Evolutionary conservation across 2,113 vertebrate genomes (phyloP).

Genomic region (Neolamprologus longior): DNA sequence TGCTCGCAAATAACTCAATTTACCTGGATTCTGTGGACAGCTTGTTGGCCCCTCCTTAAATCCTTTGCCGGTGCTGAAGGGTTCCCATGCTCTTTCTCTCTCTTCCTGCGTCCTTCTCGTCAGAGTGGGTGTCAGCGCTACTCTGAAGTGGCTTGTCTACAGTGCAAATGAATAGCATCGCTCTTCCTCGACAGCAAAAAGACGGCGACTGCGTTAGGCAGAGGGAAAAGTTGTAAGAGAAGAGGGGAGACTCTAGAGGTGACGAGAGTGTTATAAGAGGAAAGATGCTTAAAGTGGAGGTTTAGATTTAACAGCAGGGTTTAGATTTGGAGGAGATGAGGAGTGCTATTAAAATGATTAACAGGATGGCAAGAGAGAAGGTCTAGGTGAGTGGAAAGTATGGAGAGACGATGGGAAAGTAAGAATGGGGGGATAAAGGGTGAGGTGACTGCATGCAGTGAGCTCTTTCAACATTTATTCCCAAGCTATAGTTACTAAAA

Average conservation of each 20-base stretch:
- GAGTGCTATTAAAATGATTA: slow-evolving; percentile 48
- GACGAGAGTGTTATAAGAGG: slow-evolving; percentile 11
- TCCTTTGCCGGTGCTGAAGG: not conserved
- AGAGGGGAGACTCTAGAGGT: not conserved
- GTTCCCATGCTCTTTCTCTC: slow-evolving; percentile 48
- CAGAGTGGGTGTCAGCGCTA: slow-evolving; percentile 14
- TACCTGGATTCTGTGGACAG: not conserved
- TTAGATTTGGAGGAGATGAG: slow-evolving; percentile 9
- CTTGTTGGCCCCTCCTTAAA: not conserved
- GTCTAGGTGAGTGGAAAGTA: not conserved
- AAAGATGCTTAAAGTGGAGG: not conserved
- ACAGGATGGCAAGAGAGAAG: slow-evolving; percentile 2
- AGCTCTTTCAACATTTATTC: not conserved
- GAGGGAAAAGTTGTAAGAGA: not conserved
- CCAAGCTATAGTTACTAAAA: not conserved
- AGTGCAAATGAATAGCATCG: slow-evolving; percentile 22
- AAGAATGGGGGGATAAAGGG: not conserved
- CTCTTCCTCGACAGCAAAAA: not conserved
- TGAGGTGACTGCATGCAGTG: not conserved
- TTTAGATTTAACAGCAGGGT: not conserved
- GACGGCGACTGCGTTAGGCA: not conserved
- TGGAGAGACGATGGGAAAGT: not conserved
- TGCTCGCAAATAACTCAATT: not conserved
- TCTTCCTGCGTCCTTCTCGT: not conserved
- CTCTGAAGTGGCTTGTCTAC: slow-evolving; percentile 43